Evolutionary conservation across 2,888 invertebrate genomes (phyloP), one percentile per base, ranked within the genome.

Genomic region (Holacanthella duospinosa): DNA sequence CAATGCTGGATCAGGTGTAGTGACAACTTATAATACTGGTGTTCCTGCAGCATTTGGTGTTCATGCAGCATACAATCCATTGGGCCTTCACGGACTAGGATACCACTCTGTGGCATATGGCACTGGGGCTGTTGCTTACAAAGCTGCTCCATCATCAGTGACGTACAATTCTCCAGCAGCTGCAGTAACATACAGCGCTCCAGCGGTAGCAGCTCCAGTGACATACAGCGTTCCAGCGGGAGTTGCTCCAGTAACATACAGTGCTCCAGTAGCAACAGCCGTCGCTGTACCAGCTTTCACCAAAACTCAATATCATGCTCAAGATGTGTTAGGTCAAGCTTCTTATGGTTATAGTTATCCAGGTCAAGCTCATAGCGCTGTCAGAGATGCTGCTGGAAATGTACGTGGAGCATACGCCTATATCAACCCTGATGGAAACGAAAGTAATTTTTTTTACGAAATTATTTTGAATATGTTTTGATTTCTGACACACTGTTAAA

Each of bases 351-450:
- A 78, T 67, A 60, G 66, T 25, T 77, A 78, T 73, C 74, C 77
- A 61, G 74, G 75, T 71, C 78, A 78, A 74, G 70, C 75, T 53
- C 77, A 78, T 71, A 74, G 75, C 66, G 77, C 77, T 61, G 74
- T 77, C 65, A 75, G 68, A 24, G 56, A 55, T 43, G 61, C 61
- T 25, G 61, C 55, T 26, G 61, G 61, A 61, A 71, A 71, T 36
- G 72, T 70, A 44, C 66, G 69, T 55, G 72, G 72, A 69, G 53
- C 63, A 4, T 73, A 72, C 61, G 69, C 79, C 71, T 80, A 79
- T 75, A 75, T 79, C 60, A 76, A 78, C 71, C 79, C 80, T 61
- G 75, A 78, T 66, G 80, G 80, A 44, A 75, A 77, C 68, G 73
- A 74, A 67, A 9, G 12, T n/a, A 4, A 48, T 9, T 48, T 48